These are phyloP conservation scores for Philypnodon macrostomus DNA, from an alignment of 2,797 vertebrate species.

Conservation along the genomic window DNA sequence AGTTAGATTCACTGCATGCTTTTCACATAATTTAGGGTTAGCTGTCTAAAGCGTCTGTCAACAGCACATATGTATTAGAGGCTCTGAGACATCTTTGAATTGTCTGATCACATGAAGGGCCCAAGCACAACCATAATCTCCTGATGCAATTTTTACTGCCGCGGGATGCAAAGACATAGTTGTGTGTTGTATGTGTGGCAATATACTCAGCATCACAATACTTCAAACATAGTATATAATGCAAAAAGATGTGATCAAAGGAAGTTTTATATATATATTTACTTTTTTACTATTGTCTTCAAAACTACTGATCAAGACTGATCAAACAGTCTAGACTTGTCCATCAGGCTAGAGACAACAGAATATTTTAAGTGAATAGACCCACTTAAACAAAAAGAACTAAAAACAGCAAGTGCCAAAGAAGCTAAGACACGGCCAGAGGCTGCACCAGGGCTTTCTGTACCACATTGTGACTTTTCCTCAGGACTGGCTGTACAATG, in stretches of 20 bases:
- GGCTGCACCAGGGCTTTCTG: conserved; percentile 13
- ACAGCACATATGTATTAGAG: conserved; percentile 59
- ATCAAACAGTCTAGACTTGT: not conserved
- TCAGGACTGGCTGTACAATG: conserved; percentile 28
- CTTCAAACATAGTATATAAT: no score
- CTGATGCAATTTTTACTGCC: conserved; percentile 59
- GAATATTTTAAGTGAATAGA: not conserved
- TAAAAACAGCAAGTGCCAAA: not conserved
- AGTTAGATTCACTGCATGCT: conserved; percentile 60
- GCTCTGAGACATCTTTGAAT: conserved; percentile 67
- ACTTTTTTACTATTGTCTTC: not conserved
- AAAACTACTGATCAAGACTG: not conserved
- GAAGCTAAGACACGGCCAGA: conserved; percentile 10
- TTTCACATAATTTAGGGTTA: conserved; percentile 64
- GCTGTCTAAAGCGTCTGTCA: conserved; percentile 64
- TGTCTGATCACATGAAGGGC: conserved; percentile 63
- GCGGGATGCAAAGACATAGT: conserved; percentile 33
- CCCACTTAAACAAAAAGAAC: no score
- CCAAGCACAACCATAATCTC: conserved; percentile 57
- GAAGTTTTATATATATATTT: no score
- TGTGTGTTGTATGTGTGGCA: conserved; percentile 32
- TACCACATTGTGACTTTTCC: conserved; percentile 29
- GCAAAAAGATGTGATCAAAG: not conserved
- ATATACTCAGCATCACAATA: conserved; percentile 18
- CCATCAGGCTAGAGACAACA: not conserved